Base-by-base conservation (phyloP, 2,797 vertebrate genomes). In the Myotis vivesi region DNA sequence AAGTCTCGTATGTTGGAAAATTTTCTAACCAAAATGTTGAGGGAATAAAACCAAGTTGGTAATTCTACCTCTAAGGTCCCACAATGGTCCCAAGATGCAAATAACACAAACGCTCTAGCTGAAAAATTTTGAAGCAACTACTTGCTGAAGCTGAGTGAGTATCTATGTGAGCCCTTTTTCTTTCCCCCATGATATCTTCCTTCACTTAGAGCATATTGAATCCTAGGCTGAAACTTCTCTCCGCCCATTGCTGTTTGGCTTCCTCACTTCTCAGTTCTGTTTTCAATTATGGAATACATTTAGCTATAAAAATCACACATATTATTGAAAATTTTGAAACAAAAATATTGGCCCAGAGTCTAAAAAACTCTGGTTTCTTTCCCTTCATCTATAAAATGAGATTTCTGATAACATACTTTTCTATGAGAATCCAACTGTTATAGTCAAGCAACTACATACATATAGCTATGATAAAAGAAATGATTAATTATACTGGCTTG, bases 331-430 rank as follows among this genome's bases (percentile, higher is more conserved):
- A 76, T 76, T 94, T 77, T 77, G 71, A 6, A 88, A 49, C 88
- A 94, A 92, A 91, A 91, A 77, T 72, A 89, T 38, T 68, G 53
- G 28, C 15, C 8, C 41, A 88, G 44, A 92, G n/a, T 36, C 44
- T 79, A 36, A 86, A 68, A 92, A 62, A 82, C 53, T 86, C 55
- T 87, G 88, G 71, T 8, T 95, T 91, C 36, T 95, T 76, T 88
- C 23, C 86, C 28, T 94, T 91, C 62, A 76, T 22, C 36, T 41
- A 71, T 69, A 81, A 75, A 96, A 94, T 33, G 8, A 11, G 19
- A 90, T 41, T 94, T 89, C 44, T 91, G 38, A 94, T 16, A 85
- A 89, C 11, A 77, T 53, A 62, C 10, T 90, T 83, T 92, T 76
- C 77, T 51, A 1, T 66, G 87, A 79, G 41, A 95, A 88, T 77